phyloP scores from a whole-genome alignment of 2,113 vertebrate species.

The Gasterosteus nipponicus region DNA sequence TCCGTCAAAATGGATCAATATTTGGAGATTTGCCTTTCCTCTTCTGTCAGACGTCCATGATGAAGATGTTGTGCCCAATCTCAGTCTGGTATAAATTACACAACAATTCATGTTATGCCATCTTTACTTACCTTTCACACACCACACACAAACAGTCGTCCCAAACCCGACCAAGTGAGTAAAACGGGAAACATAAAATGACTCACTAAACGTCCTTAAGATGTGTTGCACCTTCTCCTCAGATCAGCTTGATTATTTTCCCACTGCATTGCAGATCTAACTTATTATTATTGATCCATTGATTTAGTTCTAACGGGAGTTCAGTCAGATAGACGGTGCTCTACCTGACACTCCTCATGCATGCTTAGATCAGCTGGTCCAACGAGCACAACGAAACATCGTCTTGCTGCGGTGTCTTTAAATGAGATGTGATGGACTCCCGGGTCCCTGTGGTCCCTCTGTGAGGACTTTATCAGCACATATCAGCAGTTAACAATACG shows the following conservation, averaged over 20 bases:
- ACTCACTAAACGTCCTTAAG: not conserved
- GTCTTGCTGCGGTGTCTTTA: too few species aligned
- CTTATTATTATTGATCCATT: not conserved
- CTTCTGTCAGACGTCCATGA: not conserved
- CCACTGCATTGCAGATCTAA: not conserved
- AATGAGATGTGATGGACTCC: too few species aligned
- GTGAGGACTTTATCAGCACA: too few species aligned
- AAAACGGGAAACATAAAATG: not conserved
- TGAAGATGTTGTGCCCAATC: not conserved
- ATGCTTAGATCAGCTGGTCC: too few species aligned
- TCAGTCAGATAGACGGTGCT: too few species aligned
- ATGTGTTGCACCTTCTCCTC: not conserved
- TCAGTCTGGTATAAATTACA: not conserved
- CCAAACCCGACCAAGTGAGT: not conserved
- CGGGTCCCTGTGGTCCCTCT: too few species aligned
- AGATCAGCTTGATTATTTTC: not conserved
- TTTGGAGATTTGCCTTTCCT: constrained; percentile 13
- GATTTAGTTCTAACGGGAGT: not conserved
- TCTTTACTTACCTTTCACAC: not conserved
- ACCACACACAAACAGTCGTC: too few species aligned
- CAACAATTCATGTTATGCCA: not conserved
- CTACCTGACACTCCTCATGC: too few species aligned
- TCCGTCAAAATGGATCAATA: not conserved
- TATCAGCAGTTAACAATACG: too few species aligned
- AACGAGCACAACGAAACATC: too few species aligned